phyloP scores from a whole-genome alignment of 2,888 invertebrate genomes.

The Phyllotreta striolata region DNA sequence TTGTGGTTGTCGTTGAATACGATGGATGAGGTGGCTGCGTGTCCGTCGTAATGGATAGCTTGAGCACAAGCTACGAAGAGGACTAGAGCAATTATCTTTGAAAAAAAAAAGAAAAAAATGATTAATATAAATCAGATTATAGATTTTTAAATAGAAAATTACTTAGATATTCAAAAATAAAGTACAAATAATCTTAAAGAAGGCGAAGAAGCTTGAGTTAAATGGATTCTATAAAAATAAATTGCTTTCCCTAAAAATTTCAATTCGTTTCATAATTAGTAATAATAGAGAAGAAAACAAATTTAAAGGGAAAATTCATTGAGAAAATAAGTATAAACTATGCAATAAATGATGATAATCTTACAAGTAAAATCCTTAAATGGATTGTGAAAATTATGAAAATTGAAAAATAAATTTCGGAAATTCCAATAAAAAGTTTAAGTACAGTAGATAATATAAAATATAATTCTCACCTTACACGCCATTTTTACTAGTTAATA shows the following conservation, averaged over 20 bases:
- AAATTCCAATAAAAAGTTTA: background rate
- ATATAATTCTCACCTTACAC: conserved; percentile 30
- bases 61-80: conserved; percentile 58
- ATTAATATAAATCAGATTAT: no score
- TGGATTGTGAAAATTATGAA: background rate
- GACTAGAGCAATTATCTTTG: conserved; percentile 53
- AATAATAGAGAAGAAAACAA: no score
- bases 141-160: no score
- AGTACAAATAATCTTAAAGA: background rate
- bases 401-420: no score
- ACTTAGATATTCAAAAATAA: no score
- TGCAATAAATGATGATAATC: no score
- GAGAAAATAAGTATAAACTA: no score
- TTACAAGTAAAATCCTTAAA: background rate
- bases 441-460: background rate
- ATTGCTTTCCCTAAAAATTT: background rate
- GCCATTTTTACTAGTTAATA: conserved; percentile 27
- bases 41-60: conserved; percentile 51
- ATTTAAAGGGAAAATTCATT: no score
- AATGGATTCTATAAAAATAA: background rate
- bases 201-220: background rate
- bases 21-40: conserved; percentile 44
- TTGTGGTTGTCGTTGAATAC: conserved; percentile 48
- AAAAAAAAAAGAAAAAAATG: no score
- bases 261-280: background rate